Evolutionary conservation across 1,140 invertebrate species (phyloP), one percentile per base, ranked within the genome.

Genomic region (Bombus sibiricus): DNA sequence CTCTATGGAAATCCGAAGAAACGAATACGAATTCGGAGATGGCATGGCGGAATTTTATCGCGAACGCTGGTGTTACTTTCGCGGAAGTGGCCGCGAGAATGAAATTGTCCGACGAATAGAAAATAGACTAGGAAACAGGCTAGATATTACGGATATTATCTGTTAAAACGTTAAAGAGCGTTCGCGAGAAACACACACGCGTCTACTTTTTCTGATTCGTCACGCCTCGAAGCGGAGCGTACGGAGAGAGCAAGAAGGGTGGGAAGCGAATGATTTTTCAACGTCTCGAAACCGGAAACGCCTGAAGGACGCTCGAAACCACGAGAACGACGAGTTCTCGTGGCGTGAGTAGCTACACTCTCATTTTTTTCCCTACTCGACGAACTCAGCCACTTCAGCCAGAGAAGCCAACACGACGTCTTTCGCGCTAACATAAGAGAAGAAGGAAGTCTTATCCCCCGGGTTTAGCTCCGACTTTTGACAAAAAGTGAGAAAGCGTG

Each of bases 401-500:
- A 10, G 13, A 62, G 43, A 43, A 75, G 43, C 22, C 73, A 25
- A 53, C n/a, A 10, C 34, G 53, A 53, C 53, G 85, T 71, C 39
- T 76, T 72, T 62, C 68, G 39, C 64, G 62, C 43, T 47, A 22
- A 66, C 69, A 34, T 1, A 15, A 12, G n/a, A 76, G n/a, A 87
- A 88, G 71, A 79, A 88, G 88, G 53, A 83, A 64, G 83, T 90
- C 76, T 85, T 85, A 47, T 74, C 57, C 71, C 69, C 66, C 62
- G 41, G 41, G 12, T 28, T 62, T 62, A 62, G 28, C 68, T 66
- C 53, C 37, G 86, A 86, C 83, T 90, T 90, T 90, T 90, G 86
- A 85, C 78, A 91, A 92, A 89, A 89, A 89, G 80, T 83, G 80
- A 86, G 89, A 89, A 91, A 90, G 89, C 92, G 90, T 82, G 92